Base-by-base conservation (phyloP, 2,888 invertebrate genomes). In the Osmoderma eremita region DNA sequence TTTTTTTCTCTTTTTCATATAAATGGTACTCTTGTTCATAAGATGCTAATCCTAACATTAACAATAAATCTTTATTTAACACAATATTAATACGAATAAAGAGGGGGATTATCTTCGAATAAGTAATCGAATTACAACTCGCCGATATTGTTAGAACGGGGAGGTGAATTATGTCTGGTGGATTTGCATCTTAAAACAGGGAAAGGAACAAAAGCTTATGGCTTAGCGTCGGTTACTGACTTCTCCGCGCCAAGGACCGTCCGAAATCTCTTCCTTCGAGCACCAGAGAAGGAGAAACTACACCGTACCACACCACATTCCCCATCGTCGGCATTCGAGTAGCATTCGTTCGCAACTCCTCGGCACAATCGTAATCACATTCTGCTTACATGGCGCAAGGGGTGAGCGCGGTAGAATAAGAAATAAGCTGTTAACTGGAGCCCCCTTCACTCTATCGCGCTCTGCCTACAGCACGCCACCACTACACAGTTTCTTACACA, bases 121-220 rank as follows among this genome's bases (percentile, higher is more conserved):
- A 18, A 48, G 17, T 61, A 61, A 61, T 48, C 30, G 58, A 45
- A 30, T 45, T 61, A 61, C 42, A 61, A 41, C 20, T 22, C 24
- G 15, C 20, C 41, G 18, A 22, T 30, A 61, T 36, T 30, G 30
- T 48, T 18, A 20, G 36, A 45, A 24, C 15, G 48, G 17, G 58
- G 30, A 30, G 39, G 18, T 17, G 38, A 61, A 45, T 45, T 61
- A 61, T 36, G 17, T 15, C 12, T n/a, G 45, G 30, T 18, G 58
- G 45, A 61, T 61, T 61, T 61, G 58, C 58, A 61, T 61, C 58
- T 61, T 61, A 61, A 61, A 61, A 61, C 45, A 30, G 45, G 39
- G 45, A 61, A 45, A 61, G 30, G 58, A 61, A 61, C 58, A 61
- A 61, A 61, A 61, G 58, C 58, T 61, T 45, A 61, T 45, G 24